These are phyloP conservation scores for Melopsittacus undulatus DNA, from an alignment of 2,797 vertebrate genomes.

Conservation along the genomic window DNA sequence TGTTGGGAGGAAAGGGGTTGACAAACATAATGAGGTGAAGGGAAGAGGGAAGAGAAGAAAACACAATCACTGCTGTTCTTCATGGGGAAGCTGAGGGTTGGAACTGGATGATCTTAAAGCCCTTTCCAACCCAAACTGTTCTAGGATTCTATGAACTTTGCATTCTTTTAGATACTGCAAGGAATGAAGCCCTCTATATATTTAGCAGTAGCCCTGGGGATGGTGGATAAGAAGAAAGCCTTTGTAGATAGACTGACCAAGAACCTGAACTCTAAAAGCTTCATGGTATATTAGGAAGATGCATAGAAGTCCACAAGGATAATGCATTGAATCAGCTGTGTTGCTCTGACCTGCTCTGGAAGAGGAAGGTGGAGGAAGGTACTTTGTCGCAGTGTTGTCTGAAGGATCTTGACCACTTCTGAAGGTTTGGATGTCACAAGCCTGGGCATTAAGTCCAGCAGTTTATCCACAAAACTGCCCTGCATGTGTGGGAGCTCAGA, in stretches of 20 bases:
- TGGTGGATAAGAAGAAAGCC: neutral
- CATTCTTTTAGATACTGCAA: neutral
- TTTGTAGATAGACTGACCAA: neutral
- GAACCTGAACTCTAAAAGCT: neutral
- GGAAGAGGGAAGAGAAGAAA: neutral
- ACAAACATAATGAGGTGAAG: neutral
- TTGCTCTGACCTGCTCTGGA: conserved; percentile 84
- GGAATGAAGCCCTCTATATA: neutral
- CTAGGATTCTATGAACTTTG: neutral
- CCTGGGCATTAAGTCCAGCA: conserved; percentile 92
- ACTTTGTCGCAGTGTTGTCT: conserved; percentile 89
- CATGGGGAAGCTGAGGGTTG: neutral
- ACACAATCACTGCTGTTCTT: fast-evolving
- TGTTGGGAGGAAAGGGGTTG: conserved; percentile 25
- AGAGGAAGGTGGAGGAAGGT: conserved; percentile 88
- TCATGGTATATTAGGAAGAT: neutral
- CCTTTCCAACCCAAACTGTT: neutral
- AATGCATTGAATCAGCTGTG: neutral
- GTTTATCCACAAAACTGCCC: conserved; percentile 93
- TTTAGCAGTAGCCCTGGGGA: neutral
- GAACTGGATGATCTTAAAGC: neutral
- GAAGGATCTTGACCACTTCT: conserved; percentile 93
- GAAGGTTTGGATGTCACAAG: conserved; percentile 88
- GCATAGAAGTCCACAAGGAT: neutral
- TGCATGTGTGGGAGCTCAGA: conserved; percentile 91